phyloP scores from a whole-genome alignment of 2,113 vertebrate species.

The Macheiramphus alcinus region DNA sequence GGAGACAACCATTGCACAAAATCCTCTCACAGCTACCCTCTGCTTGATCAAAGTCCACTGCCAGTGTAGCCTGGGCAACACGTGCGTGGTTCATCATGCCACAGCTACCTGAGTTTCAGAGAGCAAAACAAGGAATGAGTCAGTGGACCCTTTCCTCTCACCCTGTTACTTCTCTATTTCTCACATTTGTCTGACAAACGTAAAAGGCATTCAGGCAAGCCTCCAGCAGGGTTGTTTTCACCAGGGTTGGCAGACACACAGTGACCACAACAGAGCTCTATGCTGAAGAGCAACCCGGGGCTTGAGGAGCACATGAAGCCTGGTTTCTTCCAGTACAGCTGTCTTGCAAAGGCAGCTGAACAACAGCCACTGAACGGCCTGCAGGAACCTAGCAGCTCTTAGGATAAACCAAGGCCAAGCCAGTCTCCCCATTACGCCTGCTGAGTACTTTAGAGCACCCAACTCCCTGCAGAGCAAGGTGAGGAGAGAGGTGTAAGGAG shows the following conservation, averaged over 20 bases:
- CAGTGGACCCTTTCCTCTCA: neutral
- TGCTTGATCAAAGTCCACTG: neutral
- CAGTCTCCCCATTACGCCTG: rapidly evolving
- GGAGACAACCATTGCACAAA: neutral
- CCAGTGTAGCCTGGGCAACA: neutral
- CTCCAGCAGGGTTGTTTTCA: neutral
- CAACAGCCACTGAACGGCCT: neutral
- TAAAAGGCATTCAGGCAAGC: neutral
- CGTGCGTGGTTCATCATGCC: neutral
- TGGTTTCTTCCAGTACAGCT: neutral
- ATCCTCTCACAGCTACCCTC: neutral
- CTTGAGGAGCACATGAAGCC: neutral
- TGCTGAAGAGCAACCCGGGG: neutral
- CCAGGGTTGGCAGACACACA: neutral
- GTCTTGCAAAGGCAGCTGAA: neutral
- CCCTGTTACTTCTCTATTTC: neutral
- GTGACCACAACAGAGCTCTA: neutral
- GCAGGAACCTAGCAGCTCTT: neutral
- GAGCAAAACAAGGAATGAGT: neutral
- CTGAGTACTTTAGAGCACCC: neutral
- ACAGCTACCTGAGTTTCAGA: neutral
- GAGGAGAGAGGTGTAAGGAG: neutral
- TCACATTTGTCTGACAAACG: neutral
- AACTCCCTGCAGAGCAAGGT: neutral
- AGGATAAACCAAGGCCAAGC: neutral